A percentile compares a stretch with the other conserved stretches of the same genome.
phyloP scores from a whole-genome alignment of 2,797 vertebrate species.

The Pipistrellus nathusii region DNA sequence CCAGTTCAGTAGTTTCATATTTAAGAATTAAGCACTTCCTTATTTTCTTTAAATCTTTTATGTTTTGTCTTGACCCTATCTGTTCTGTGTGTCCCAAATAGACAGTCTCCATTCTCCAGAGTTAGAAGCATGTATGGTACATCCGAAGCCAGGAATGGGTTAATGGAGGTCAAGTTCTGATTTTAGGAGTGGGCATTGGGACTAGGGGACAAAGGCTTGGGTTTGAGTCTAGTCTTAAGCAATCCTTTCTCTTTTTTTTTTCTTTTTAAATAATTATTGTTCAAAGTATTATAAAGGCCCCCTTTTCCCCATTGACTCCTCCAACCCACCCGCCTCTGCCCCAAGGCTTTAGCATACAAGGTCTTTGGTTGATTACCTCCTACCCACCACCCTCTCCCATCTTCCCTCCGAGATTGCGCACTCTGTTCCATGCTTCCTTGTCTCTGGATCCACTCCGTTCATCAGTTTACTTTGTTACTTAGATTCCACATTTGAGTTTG shows the following conservation, averaged over 20 bases:
- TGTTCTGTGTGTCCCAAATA: neutral
- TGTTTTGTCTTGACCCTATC: neutral
- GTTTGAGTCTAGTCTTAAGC: neutral
- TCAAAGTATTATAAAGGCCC: too few species aligned
- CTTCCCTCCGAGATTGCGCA: too few species aligned
- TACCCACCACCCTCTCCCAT: too few species aligned
- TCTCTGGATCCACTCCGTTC: too few species aligned
- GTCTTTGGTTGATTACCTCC: too few species aligned
- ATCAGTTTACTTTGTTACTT: too few species aligned
- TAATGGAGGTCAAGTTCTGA: neutral
- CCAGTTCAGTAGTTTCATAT: neutral
- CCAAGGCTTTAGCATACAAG: too few species aligned
- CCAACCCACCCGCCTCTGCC: too few species aligned
- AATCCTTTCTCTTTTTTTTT: neutral
- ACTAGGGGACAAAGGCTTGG: neutral
- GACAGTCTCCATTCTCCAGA: neutral
- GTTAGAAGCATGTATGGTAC: neutral
- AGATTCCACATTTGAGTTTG: too few species aligned
- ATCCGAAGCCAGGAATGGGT: neutral
- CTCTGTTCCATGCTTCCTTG: too few species aligned
- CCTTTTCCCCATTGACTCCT: too few species aligned
- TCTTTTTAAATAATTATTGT: too few species aligned
- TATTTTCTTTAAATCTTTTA: neutral
- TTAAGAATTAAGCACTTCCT: neutral
- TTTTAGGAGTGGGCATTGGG: neutral